Evolutionary conservation across 2,113 vertebrate species (phyloP).

Genomic region (Dolichallabes microphthalmus): DNA sequence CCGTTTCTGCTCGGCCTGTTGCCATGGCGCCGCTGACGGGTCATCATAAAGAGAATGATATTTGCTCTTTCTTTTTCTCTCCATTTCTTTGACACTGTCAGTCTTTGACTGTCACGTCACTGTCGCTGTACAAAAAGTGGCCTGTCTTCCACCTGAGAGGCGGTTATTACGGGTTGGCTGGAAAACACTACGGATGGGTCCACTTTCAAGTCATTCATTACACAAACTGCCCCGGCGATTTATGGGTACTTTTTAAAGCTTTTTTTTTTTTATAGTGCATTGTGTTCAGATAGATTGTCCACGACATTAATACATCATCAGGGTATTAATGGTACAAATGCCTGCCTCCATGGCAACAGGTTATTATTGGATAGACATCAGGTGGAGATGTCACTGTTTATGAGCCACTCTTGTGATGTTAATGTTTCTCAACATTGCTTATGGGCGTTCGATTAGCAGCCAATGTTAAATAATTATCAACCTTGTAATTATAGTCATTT

Average conservation of each 20-base stretch:
- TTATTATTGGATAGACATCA: not conserved
- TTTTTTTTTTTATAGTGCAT: not conserved
- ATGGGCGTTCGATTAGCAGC: not conserved
- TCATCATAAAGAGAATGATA: constrained; percentile 56
- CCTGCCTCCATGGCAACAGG: not conserved
- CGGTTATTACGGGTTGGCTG: constrained; percentile 11
- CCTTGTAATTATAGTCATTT: no score
- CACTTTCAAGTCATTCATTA: constrained; percentile 5
- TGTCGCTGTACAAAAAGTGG: constrained; percentile 44
- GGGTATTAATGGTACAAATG: no score
- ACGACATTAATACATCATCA: not conserved
- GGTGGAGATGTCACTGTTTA: not conserved
- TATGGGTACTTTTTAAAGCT: not conserved
- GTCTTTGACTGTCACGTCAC: constrained; percentile 29
- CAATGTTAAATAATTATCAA: not conserved
- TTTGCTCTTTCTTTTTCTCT: constrained; percentile 38
- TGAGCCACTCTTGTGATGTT: not conserved
- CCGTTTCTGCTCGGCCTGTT: constrained; percentile 43
- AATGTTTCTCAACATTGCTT: not conserved
- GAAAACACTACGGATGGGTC: not conserved
- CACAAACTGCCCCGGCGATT: not conserved
- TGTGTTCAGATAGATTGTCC: not conserved
- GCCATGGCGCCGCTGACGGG: constrained; percentile 62
- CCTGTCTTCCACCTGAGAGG: not conserved
- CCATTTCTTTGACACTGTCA: constrained; percentile 58